Conservation (phyloP, 2,888 invertebrate species). For the Orthonevra nobilis region DNA sequence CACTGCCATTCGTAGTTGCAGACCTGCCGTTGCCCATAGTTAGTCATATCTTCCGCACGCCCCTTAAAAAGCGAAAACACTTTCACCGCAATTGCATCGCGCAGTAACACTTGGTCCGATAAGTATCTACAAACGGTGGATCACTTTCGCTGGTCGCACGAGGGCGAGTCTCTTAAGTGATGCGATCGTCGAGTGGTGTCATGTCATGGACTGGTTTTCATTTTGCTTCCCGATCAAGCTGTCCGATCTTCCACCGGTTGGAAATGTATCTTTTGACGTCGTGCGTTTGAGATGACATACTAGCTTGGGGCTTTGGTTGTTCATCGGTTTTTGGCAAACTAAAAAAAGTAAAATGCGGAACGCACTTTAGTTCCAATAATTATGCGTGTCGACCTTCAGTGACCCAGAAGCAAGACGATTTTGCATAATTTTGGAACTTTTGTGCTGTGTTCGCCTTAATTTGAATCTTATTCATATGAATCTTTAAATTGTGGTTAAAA, state of each 20-base stretch:
- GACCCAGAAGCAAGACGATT: no score
- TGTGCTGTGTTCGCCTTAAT: no score
- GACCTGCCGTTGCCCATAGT: background rate
- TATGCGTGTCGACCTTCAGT: background rate
- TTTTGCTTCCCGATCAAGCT: constrained; percentile 14
- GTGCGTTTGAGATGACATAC: no score
- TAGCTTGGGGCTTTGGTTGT: no score
- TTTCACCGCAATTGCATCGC: constrained; percentile 42
- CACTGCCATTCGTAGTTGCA: background rate
- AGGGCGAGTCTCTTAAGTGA: background rate
- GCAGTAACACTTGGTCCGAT: constrained; percentile 39
- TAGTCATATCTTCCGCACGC: constrained; percentile 46
- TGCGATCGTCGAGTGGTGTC: background rate
- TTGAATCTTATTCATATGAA: no score
- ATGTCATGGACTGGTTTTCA: constrained; percentile 18
- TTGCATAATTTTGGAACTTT: no score
- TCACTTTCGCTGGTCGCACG: constrained; percentile 42
- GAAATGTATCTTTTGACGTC: no score
- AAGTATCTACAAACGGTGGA: constrained; percentile 19
- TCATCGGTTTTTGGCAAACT: no score
- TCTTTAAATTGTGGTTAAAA: background rate
- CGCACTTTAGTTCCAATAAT: no score
- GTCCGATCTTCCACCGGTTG: no score
- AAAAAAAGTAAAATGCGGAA: no score
- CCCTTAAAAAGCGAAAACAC: constrained; percentile 44